Evolutionary conservation across 2,113 vertebrate genomes (phyloP).

Genomic region (Oncorhynchus masou): DNA sequence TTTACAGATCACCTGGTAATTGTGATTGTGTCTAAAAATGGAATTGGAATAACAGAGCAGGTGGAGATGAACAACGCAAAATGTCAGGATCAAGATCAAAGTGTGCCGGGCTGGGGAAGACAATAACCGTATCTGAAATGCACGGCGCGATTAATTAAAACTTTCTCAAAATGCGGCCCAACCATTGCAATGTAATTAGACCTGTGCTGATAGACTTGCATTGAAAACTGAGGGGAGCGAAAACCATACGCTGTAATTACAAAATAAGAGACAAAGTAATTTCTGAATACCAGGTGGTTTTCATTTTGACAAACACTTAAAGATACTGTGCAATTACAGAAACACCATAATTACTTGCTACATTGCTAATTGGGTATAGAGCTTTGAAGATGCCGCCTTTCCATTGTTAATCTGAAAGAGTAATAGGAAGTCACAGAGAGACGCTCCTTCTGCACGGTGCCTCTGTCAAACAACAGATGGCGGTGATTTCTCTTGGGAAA

Average conservation of each 20-base stretch:
- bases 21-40: not conserved
- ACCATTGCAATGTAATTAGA: constrained; percentile 12
- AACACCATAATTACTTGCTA: constrained; percentile 27
- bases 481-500: constrained; percentile 23
- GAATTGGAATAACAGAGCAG: not conserved
- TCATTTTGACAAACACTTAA: constrained; percentile 37
- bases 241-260: constrained; percentile 26
- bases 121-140: not conserved
- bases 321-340: constrained; percentile 33
- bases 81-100: not conserved
- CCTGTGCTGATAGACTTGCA: not conserved
- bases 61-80: not conserved
- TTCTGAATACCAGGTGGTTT: constrained; percentile 34
- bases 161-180: constrained; percentile 7
- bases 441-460: not conserved
- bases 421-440: constrained; percentile 14
- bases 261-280: constrained; percentile 34
- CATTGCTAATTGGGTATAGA: constrained; percentile 23
- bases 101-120: not conserved
- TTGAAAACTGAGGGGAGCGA: not conserved
- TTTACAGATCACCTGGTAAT: not conserved
- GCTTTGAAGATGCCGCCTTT: constrained; percentile 17
- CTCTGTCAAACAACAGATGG: constrained; percentile 21
- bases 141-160: constrained; percentile 12
- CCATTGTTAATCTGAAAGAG: constrained; percentile 21